Conservation (phyloP, 2,797 vertebrate genomes). For the Cygnus olor region DNA sequence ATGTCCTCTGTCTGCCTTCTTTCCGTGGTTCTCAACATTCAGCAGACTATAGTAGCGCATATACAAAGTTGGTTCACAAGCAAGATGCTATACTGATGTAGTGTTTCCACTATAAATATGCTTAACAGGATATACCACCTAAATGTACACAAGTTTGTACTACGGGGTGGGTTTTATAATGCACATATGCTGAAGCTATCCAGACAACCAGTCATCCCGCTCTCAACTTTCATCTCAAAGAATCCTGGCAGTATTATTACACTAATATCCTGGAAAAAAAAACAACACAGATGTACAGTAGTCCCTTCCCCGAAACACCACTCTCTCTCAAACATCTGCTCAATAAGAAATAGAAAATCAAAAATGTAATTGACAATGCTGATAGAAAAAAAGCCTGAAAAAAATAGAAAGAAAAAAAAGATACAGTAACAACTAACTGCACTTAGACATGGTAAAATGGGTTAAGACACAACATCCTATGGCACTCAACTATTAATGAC, state of each 20-base stretch:
- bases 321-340: not conserved
- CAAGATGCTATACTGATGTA: not conserved
- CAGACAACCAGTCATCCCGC: not conserved
- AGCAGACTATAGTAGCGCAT: rapidly evolving
- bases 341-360: not conserved
- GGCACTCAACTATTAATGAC: not conserved
- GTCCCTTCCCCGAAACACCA: not conserved
- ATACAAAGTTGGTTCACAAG: not conserved
- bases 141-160: not conserved
- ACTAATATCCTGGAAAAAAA: not conserved
- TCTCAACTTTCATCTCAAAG: not conserved
- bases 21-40: not conserved
- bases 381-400: not conserved
- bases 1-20: not conserved
- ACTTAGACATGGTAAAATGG: not conserved
- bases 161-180: not conserved
- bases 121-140: not conserved
- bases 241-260: not conserved
- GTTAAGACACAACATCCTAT: not conserved
- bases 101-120: not conserved
- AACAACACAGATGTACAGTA: not conserved
- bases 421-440: not conserved
- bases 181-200: not conserved
- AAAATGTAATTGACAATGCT: not conserved
- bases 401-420: not conserved